These are phyloP conservation scores for Echiichthys vipera DNA, from an alignment of 2,797 vertebrate species.

Conservation along the genomic window DNA sequence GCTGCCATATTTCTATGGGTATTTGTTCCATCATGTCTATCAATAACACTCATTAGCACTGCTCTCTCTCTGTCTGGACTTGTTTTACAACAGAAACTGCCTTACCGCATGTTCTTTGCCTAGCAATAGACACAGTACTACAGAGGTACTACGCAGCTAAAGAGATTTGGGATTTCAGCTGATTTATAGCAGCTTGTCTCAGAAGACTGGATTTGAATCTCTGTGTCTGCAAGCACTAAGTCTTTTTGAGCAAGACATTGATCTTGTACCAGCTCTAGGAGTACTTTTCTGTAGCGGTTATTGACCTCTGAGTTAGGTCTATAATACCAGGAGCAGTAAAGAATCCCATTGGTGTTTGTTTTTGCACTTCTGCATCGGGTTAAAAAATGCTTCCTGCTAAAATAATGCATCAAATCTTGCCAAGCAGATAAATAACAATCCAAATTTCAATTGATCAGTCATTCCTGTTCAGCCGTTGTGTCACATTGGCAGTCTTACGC, in stretches of 20 bases:
- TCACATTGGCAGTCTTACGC: not conserved
- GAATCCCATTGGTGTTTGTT: slow-evolving; percentile 6
- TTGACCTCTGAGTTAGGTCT: slow-evolving; percentile 1
- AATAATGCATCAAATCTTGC: slow-evolving; percentile 1
- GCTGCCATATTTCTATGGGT: not conserved
- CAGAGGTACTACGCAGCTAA: not conserved
- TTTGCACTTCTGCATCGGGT: not conserved
- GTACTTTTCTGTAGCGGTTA: not conserved
- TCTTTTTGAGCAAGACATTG: not conserved
- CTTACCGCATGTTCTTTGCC: not conserved
- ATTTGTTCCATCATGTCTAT: slow-evolving; percentile 44
- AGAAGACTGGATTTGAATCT: not conserved
- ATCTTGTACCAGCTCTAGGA: not conserved
- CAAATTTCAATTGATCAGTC: slow-evolving; percentile 13
- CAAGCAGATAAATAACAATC: slow-evolving; percentile 21
- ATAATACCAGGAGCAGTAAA: not conserved
- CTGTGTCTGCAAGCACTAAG: not conserved
- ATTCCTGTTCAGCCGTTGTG: not conserved
- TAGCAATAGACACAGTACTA: not conserved
- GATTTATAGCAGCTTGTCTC: slow-evolving; percentile 5
- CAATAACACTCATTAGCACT: slow-evolving; percentile 1
- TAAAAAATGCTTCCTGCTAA: not conserved
- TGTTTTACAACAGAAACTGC: slow-evolving; percentile 31
- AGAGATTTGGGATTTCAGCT: slow-evolving; percentile 14
- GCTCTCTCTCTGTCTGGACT: slow-evolving; percentile 44